Evolutionary conservation across 1,140 invertebrate genomes (phyloP), one percentile per base, ranked within the genome.

Genomic region (Diabrotica virgifera): DNA sequence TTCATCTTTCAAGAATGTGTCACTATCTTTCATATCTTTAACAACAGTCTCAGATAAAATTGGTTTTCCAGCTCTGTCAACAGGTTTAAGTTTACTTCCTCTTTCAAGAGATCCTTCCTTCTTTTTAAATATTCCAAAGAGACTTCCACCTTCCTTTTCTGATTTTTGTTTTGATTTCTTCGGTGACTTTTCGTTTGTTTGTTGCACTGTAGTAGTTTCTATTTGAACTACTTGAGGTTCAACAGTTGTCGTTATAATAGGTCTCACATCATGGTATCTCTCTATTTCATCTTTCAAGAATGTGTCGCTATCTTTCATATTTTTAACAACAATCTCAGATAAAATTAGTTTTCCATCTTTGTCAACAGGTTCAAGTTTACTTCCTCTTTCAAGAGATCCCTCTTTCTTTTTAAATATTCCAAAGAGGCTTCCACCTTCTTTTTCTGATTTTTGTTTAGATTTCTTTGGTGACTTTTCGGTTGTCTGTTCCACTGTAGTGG

Each of bases 231-330:
- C 5, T 14, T 24, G 10, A 14, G 14, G 5, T 52, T 7, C 24
- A 61, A 40, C 40, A 8, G 11, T 3, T n/a, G 3, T 8, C 6
- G 2, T 40, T 3, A 52, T 11, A 11, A 64, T 46, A 0, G 36
- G 63, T 35, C 51, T 59, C 9, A 69, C 67, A 63, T 73, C 68
- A 40, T 73, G 55, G 61, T 69, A 71, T 5, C 55, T 66, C n/a
- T 62, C 57, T 56, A 73, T 52, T 66, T 73, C 72, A 24, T 63
- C 38, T 2, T 24, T 65, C 12, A 73, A 54, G 36, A 71, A 70
- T 12, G 64, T 37, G 6, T 64, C 54, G 50, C 54, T 62, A 24
- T 66, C 40, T 13, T 51, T 36, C 36, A 67, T 58, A 37, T 54
- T 35, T 46, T 52, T 14, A 4, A 64, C 57, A 36, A 51, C 51